Conservation (phyloP, 2,888 invertebrate species). For the Drosophila algonquin region DNA sequence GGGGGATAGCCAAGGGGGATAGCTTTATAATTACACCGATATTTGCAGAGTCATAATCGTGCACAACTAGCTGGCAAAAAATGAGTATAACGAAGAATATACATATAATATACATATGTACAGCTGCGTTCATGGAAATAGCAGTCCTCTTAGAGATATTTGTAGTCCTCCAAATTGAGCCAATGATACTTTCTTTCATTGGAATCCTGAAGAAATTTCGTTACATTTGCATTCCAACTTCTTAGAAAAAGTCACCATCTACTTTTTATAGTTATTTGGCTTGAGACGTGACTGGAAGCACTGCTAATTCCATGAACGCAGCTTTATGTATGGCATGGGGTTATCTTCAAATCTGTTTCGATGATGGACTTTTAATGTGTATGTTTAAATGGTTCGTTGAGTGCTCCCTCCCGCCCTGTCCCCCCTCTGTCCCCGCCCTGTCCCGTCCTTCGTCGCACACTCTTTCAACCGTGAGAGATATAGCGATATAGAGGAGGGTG, state of each 20-base stretch:
- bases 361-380: constrained; percentile 40
- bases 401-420: background rate
- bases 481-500: background rate
- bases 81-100: constrained; percentile 12
- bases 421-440: background rate
- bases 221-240: too few relatives aligned
- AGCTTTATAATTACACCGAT: background rate
- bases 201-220: too few relatives aligned
- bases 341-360: constrained; percentile 17
- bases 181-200: too few relatives aligned
- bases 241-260: too few relatives aligned
- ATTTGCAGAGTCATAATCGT: constrained; percentile 1
- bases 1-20: too few relatives aligned
- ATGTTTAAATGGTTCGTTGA: constrained; percentile 50
- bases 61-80: constrained; percentile 45
- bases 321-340: constrained; percentile 9
- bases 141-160: too few relatives aligned
- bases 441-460: background rate
- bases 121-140: too few relatives aligned
- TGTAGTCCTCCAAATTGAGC: too few relatives aligned
- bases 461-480: constrained; percentile 29
- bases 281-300: too few relatives aligned
- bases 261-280: too few relatives aligned
- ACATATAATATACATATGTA: background rate
- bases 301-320: too few relatives aligned